Evolutionary conservation across 2,888 invertebrate genomes (phyloP), one percentile per base, ranked within the genome.

Genomic region (Zaprionus obscuricornis): DNA sequence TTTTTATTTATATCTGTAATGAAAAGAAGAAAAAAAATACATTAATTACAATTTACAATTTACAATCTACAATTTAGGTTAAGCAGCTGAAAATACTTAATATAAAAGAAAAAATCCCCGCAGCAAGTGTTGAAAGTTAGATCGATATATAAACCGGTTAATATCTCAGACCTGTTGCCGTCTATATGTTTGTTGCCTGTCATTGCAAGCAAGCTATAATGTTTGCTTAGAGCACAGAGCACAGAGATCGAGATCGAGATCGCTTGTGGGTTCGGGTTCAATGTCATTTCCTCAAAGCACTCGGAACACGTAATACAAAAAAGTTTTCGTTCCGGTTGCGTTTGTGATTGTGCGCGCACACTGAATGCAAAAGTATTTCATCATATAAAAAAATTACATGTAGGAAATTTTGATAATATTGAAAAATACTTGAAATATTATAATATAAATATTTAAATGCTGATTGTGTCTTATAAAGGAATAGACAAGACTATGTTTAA

Each of bases 271-370:
- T n/a, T n/a, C 36, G 59, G 65, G 74, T 74, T 76, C 76, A 76
- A 70, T 67, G 74, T 74, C 65, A 82, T 42, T 82, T 76, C 76
- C 74, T 65, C 56, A 42, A n/a, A n/a, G n/a, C n/a, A n/a, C n/a
- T 17, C 57, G 37, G 31, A 77, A 56, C 37, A 43, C 47, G 40
- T 43, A 54, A 67, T 67, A 37, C 52, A 39, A 71, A 46, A 16
- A 6, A 22, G 2, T 16, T 31, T 39, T 11, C 31, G 62, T 82
- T 76, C 74, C 82, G 81, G 45, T 45, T 59, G 6, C 16, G 43
- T 17, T 37, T 43, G 29, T 29, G 36, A 8, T 33, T 43, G 34
- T 24, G 34, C 7, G 34, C 6, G n/a, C 10, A 2, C 10, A 43
- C 20, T 27, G 31, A 17, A 8, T 18, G 14, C 13, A 14, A 29